A percentile compares a stretch with the other conserved stretches of the same genome.
phyloP scores from a whole-genome alignment of 2,888 invertebrate genomes.

The Trypoxylon attenuatum region DNA sequence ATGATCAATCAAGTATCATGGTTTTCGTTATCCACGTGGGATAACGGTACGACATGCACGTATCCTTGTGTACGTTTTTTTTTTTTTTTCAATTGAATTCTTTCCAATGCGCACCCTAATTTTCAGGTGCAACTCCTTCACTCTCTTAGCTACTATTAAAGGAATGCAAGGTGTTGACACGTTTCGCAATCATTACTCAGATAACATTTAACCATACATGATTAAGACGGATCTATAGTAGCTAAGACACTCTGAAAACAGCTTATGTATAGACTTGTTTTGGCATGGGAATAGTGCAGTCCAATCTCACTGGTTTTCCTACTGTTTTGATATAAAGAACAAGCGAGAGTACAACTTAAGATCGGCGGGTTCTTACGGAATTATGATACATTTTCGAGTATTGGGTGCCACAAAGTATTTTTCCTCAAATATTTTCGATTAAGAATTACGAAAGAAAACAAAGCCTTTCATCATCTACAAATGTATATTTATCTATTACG shows the following conservation, averaged over 20 bases:
- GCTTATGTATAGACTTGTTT: constrained; percentile 6
- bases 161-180: constrained; percentile 32
- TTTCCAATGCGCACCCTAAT: too few species aligned
- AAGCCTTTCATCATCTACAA: background rate
- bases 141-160: constrained; percentile 23
- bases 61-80: background rate
- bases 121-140: too few species aligned
- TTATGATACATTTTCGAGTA: background rate
- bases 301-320: too few species aligned
- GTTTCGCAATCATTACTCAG: constrained; percentile 50
- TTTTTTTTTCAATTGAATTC: too few species aligned
- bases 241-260: constrained; percentile 25
- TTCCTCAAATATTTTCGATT: background rate
- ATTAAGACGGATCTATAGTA: constrained; percentile 34
- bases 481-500: too few species aligned
- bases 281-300: background rate
- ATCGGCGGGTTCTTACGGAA: too few species aligned
- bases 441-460: background rate
- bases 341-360: background rate
- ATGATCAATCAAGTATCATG: too few species aligned
- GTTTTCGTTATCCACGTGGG: too few species aligned
- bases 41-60: background rate
- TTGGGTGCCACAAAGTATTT: background rate
- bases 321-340: background rate
- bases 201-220: constrained; percentile 57